Evolutionary conservation across 2,797 vertebrate genomes (phyloP).

Genomic region (Lagocephalus sceleratus): DNA sequence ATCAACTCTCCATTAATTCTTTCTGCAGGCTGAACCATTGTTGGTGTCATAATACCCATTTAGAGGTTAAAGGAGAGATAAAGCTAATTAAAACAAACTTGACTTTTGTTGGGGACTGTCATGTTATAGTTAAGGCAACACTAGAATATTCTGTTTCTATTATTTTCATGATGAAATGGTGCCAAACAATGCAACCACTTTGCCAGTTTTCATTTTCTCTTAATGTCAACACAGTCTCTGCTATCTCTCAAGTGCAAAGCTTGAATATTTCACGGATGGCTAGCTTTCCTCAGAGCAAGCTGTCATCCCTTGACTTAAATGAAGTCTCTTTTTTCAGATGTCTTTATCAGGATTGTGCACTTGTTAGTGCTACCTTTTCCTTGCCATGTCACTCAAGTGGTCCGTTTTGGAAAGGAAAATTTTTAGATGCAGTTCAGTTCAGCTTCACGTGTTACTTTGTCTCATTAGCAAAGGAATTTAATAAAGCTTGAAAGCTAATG

Average conservation of each 20-base stretch:
- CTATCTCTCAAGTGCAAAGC: constrained; percentile 59
- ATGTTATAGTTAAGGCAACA: constrained; percentile 26
- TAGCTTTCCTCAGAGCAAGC: constrained; percentile 59
- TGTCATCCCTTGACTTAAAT: constrained; percentile 43
- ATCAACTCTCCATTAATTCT: constrained; percentile 64
- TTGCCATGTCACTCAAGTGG: constrained; percentile 62
- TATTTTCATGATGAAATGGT: constrained; percentile 22
- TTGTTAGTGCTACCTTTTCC: constrained; percentile 72
- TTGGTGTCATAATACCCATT: constrained; percentile 21
- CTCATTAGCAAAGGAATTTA: constrained; percentile 13
- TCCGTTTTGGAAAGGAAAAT: constrained; percentile 48
- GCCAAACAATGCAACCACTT: constrained; percentile 43
- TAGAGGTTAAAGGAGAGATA: constrained; percentile 12
- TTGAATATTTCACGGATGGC: constrained; percentile 67
- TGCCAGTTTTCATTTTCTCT: constrained; percentile 24
- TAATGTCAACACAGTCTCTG: constrained; percentile 40
- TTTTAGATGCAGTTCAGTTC: constrained; percentile 38
- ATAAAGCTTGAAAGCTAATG: constrained; percentile 21
- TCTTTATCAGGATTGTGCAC: constrained; percentile 67
- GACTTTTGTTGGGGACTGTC: constrained; percentile 19
- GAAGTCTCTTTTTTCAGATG: constrained; percentile 56
- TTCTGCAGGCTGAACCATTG: constrained; percentile 42
- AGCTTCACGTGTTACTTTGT: constrained; percentile 48
- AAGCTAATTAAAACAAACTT: constrained; percentile 42
- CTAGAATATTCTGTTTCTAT: constrained; percentile 37